Evolutionary conservation across 1,140 invertebrate species (phyloP), one percentile per base, ranked within the genome.

Genomic region (Drosophila ambigua): DNA sequence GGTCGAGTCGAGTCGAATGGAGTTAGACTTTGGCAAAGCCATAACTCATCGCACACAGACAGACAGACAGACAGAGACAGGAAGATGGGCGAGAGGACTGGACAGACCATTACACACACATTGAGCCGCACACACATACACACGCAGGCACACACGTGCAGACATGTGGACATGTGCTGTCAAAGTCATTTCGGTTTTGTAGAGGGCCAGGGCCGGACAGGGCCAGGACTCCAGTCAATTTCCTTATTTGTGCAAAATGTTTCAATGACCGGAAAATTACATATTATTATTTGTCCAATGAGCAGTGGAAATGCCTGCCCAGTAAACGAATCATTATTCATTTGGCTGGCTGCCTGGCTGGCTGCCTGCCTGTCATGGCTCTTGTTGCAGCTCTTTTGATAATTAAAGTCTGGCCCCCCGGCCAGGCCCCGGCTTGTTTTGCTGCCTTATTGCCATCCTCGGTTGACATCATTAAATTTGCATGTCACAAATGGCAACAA

Each of bases 201-300:
- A 20, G 20, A 20, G 20, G 20, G 20, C 20, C 20, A 20, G 20
- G 20, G 20, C 1, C 20, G 20, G 20, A 0, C 20, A 20, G 20
- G 20, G 20, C 1, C 20, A 20, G 20, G 51, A 58, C 44, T 58
- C 59, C 69, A 71, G 79, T 80, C 79, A 83, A 83, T 82, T 82
- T 82, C 79, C 79, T 82, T 84, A 79, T 83, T 81, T 85, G 81
- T 57, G 67, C 78, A 87, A 85, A 75, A 55, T 85, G 78, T 81
- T 87, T 87, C 81, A 85, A 85, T 85, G 81, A 75, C 81, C 81
- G 81, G 81, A 85, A 85, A 85, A 85, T 85, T 85, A 85, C 81
- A 85, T 77, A 85, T 75, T 84, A 84, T 79, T 85, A 85, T 85
- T 87, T 85, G 73, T 85, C 77, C 77, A 68, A 78, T 58, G 74